Evolutionary conservation across 2,113 vertebrate genomes (phyloP).

Genomic region (Corythornis madagascariensis): DNA sequence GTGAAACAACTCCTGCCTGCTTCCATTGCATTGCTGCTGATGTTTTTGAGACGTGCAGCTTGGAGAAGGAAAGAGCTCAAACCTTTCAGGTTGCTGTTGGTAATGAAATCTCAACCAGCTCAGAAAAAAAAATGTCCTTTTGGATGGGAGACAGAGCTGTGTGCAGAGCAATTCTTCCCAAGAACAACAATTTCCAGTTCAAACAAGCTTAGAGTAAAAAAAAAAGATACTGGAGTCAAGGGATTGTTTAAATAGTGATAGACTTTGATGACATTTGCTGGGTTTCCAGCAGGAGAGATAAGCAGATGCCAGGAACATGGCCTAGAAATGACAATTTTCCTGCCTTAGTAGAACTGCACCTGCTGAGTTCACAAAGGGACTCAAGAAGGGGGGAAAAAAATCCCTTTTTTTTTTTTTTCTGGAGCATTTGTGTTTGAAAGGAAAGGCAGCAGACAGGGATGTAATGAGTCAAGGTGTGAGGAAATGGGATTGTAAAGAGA

Average conservation of each 20-base stretch:
- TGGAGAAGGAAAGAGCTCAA: background rate
- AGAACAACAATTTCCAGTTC: conserved; percentile 33
- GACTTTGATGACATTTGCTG: conserved; percentile 43
- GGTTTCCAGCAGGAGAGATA: conserved; percentile 51
- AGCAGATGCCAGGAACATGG: conserved; percentile 32
- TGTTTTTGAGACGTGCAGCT: background rate
- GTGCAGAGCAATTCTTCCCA: conserved; percentile 3
- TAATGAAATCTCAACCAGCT: background rate
- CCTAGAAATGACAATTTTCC: conserved; percentile 27
- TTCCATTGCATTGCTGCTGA: background rate
- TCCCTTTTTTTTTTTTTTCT: background rate
- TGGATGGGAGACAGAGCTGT: background rate
- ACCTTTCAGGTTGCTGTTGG: background rate
- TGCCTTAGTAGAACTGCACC: conserved; percentile 21
- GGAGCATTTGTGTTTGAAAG: conserved; percentile 2
- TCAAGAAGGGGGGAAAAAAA: background rate
- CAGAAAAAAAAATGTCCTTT: background rate
- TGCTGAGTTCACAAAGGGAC: conserved; percentile 53
- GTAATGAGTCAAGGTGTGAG: background rate
- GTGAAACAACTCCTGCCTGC: background rate
- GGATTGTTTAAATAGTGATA: conserved; percentile 33
- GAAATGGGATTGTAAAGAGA: background rate
- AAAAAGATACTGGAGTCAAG: background rate
- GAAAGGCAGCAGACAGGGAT: conserved; percentile 30
- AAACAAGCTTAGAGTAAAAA: background rate